These are phyloP conservation scores for Nothura maculosa DNA, from an alignment of 2,797 vertebrate species.

Conservation along the genomic window DNA sequence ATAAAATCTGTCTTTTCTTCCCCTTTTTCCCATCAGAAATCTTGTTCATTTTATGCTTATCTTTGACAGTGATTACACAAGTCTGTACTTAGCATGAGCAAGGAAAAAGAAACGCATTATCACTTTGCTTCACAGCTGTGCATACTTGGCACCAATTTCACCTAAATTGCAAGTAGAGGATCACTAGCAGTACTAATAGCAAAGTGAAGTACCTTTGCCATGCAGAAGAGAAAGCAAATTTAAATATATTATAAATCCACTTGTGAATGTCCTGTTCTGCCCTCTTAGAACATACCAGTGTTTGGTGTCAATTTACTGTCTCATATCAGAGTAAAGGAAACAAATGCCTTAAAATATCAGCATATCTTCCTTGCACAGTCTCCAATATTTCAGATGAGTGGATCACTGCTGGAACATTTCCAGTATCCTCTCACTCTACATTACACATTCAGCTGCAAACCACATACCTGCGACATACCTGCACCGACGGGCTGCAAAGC, in stretches of 20 bases:
- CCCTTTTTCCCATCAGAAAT: not conserved
- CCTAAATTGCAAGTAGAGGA: conserved; percentile 5
- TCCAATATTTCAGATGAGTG: not conserved
- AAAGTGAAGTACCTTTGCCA: not conserved
- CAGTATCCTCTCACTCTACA: not conserved
- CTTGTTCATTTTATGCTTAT: not conserved
- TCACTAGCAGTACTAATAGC: not conserved
- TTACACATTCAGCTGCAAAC: not conserved
- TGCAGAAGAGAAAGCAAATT: not conserved
- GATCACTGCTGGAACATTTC: not conserved
- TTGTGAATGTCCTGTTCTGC: not conserved
- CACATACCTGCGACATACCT: not conserved
- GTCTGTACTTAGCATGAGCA: not conserved
- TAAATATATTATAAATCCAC: not conserved
- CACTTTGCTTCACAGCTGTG: conserved; percentile 25
- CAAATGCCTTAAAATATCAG: not conserved
- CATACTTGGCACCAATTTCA: conserved; percentile 10
- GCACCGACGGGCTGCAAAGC: not conserved
- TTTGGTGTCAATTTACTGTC: not conserved
- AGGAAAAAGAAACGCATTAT: conserved; percentile 2
- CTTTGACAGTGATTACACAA: not conserved
- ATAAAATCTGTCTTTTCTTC: not conserved
- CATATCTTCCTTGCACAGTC: not conserved
- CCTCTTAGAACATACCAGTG: not conserved
- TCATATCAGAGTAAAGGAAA: not conserved